Base-by-base conservation (phyloP, 2,113 vertebrate genomes). In the Plotosus lineatus region DNA sequence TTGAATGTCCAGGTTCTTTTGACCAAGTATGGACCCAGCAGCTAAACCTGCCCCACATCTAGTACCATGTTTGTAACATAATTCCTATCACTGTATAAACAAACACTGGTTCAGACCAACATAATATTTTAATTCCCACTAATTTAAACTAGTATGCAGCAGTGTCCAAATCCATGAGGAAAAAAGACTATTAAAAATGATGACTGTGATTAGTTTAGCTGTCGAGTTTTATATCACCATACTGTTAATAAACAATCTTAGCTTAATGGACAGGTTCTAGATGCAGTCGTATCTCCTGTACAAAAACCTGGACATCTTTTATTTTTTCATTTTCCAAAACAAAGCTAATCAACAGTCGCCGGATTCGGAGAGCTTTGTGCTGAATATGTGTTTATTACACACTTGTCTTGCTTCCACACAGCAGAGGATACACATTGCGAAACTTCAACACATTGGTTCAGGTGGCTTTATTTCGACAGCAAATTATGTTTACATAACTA, bases 351-450 rank as follows among this genome's bases (percentile, higher is more conserved):
- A 6, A n/a, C 44, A n/a, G 33, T 5, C 8, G 4, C 15, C 23
- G 46, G 4, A 46, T 33, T 71, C 40, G 48, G 19, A 31, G 40
- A 44, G 78, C 78, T 79, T 71, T n/a, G 48, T 61, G 14, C 19
- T 38, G 44, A 42, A n/a, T 36, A 11, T 61, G 63, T 78, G 46
- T 81, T 60, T 74, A 58, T 58, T 46, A 50, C 31, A 42, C 50
- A 11, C 61, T 68, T 17, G 79, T 33, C 68, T 85, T 66, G n/a
- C n/a, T n/a, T 79, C 80, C 75, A 61, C 71, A 65, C 50, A 83
- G 38, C 69, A 63, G 77, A 28, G 72, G 42, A 66, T 48, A 82
- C 80, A 73, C 77, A 83, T 85, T 83, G 56, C 6, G 50, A 83
- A 77, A 83, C n/a, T 11, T 21, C 42, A 77, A 46, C 26, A 63